phyloP scores from a whole-genome alignment of 2,888 invertebrate genomes.

The Emmelina monodactyla region DNA sequence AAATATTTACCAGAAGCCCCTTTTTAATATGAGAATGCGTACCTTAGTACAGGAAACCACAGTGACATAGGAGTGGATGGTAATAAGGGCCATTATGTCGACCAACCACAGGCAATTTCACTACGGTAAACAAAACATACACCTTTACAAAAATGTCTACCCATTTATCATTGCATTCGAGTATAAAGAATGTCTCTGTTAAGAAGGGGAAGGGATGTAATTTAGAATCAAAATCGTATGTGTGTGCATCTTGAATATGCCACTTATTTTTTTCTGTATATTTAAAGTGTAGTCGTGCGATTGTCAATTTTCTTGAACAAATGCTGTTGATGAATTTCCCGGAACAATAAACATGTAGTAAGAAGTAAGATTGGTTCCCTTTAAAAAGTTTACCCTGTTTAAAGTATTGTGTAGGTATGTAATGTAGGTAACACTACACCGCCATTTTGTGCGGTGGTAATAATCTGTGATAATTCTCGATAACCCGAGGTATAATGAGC shows the following conservation, averaged over 20 bases:
- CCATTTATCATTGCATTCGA: conserved; percentile 61
- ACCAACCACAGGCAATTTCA: conserved; percentile 54
- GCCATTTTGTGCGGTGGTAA: conserved; percentile 21
- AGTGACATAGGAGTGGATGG: conserved; percentile 29
- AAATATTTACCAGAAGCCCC: background rate
- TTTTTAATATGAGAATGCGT: background rate
- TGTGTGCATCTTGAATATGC: no score
- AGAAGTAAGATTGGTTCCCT: conserved; percentile 21
- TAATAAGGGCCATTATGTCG: conserved; percentile 49
- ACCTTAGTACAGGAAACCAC: conserved; percentile 39
- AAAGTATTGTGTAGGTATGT: conserved; percentile 7
- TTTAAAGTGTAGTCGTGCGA: no score
- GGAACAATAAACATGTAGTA: no score
- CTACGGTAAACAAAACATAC: conserved; percentile 52
- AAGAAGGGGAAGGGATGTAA: conserved; percentile 52
- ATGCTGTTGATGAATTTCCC: no score
- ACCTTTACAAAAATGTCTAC: conserved; percentile 58
- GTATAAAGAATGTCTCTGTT: conserved; percentile 58
- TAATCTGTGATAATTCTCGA: conserved; percentile 42
- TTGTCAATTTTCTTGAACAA: no score
- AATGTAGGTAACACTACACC: conserved; percentile 2
- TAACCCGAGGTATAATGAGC: conserved; percentile 44
- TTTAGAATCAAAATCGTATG: conserved; percentile 39
- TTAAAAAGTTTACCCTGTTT: no score
- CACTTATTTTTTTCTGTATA: no score